Percentiles rank a stretch among this genome's conserved stretches.
phyloP scores from a whole-genome alignment of 2,113 vertebrate genomes.

The Protomyctophum bolini region DNA sequence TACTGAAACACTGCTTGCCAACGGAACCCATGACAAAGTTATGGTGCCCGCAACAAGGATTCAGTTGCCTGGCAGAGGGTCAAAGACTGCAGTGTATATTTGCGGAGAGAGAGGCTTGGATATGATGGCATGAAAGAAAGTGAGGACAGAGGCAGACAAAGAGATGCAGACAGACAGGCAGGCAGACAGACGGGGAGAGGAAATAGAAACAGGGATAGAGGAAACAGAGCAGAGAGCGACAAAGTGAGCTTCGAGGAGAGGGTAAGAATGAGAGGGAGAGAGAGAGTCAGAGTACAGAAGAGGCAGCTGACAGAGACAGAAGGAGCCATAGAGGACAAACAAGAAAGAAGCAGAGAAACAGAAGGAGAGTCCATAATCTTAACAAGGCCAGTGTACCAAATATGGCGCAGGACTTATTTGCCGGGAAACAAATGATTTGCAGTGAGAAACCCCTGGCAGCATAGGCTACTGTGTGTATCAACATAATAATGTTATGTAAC shows the following conservation, averaged over 20 bases:
- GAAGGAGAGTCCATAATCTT: background rate
- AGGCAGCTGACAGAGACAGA: background rate
- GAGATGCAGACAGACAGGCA: too few species aligned
- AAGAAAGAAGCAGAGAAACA: background rate
- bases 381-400: constrained; percentile 8
- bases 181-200: background rate
- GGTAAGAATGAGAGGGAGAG: background rate
- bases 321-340: background rate
- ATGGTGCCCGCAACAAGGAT: background rate
- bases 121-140: constrained; percentile 3
- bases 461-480: too few species aligned
- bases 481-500: too few species aligned
- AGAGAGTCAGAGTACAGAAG: background rate
- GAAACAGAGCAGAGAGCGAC: background rate
- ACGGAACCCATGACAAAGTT: constrained; percentile 7
- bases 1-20: background rate
- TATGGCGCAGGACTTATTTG: background rate
- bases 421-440: background rate
- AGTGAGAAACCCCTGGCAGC: background rate
- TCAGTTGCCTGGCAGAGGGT: background rate
- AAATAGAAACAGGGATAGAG: background rate
- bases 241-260: background rate
- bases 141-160: constrained; percentile 7
- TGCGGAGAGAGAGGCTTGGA: background rate
- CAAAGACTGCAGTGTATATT: background rate